phyloP scores from a whole-genome alignment of 2,113 vertebrate species.

The Podilymbus podiceps region DNA sequence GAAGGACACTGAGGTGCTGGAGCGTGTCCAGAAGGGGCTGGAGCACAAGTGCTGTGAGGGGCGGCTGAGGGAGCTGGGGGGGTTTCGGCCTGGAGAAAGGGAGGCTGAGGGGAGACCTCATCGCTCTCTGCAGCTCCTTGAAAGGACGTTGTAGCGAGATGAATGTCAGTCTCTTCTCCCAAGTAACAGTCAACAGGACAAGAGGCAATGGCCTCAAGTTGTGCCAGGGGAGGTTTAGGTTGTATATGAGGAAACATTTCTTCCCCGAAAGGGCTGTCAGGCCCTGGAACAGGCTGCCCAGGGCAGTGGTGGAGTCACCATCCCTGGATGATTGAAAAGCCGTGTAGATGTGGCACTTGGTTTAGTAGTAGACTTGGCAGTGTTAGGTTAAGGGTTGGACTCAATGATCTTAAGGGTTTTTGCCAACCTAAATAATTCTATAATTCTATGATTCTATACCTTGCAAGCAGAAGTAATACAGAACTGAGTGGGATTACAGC shows the following conservation, averaged over 20 bases:
- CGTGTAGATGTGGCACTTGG: accelerated
- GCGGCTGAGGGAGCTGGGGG: not conserved
- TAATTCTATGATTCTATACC: not conserved
- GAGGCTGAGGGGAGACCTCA: not conserved
- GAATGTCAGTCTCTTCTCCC: not conserved
- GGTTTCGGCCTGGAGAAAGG: not conserved
- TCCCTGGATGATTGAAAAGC: not conserved
- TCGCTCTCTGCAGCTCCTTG: not conserved
- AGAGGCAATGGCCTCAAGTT: too few species aligned
- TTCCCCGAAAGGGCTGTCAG: not conserved
- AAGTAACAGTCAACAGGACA: accelerated
- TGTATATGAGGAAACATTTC: not conserved
- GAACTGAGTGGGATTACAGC: not conserved
- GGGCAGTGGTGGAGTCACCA: not conserved
- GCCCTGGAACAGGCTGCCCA: not conserved
- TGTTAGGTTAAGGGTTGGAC: not conserved
- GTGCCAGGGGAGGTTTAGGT: not conserved
- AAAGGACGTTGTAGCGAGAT: not conserved
- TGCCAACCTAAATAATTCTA: not conserved
- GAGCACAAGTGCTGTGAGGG: accelerated
- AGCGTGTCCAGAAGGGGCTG: not conserved
- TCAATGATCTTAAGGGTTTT: not conserved
- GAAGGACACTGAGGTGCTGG: not conserved
- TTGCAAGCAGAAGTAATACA: not conserved
- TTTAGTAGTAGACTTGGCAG: not conserved